Evolutionary conservation across 1,140 invertebrate species (phyloP).

Genomic region (Diorhabda carinulata): DNA sequence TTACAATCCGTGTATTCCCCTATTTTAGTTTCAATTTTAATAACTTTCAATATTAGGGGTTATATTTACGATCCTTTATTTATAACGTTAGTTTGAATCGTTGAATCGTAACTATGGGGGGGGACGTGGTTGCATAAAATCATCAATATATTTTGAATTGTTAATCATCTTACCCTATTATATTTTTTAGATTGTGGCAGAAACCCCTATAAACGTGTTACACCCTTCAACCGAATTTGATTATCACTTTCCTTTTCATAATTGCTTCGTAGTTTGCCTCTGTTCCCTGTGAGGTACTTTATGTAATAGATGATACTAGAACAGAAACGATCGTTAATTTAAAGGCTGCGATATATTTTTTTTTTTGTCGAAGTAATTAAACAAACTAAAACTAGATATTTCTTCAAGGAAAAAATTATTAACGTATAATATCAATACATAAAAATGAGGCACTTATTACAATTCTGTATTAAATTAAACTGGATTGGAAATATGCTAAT

Average conservation of each 20-base stretch:
- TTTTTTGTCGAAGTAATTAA: too few relatives aligned
- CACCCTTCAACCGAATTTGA: too few relatives aligned
- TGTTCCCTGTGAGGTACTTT: neutral
- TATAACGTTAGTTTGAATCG: neutral
- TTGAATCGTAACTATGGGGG: neutral
- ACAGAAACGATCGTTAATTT: neutral
- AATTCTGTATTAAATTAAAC: neutral
- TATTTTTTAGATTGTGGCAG: neutral
- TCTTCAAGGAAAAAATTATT: too few relatives aligned
- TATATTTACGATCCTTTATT: neutral
- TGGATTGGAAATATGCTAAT: neutral
- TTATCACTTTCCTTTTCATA: too few relatives aligned
- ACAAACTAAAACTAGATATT: too few relatives aligned
- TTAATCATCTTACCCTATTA: neutral
- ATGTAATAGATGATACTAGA: neutral
- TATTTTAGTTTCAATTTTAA: neutral
- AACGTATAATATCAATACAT: too few relatives aligned
- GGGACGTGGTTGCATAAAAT: too few relatives aligned
- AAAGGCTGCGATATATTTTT: too few relatives aligned
- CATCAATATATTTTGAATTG: neutral
- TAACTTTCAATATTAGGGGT: neutral
- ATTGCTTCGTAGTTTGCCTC: neutral
- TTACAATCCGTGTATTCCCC: neutral
- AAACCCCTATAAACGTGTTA: neutral
- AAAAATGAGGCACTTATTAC: neutral